phyloP scores from a whole-genome alignment of 1,140 invertebrate species.

The Bilobella aurantiaca region DNA sequence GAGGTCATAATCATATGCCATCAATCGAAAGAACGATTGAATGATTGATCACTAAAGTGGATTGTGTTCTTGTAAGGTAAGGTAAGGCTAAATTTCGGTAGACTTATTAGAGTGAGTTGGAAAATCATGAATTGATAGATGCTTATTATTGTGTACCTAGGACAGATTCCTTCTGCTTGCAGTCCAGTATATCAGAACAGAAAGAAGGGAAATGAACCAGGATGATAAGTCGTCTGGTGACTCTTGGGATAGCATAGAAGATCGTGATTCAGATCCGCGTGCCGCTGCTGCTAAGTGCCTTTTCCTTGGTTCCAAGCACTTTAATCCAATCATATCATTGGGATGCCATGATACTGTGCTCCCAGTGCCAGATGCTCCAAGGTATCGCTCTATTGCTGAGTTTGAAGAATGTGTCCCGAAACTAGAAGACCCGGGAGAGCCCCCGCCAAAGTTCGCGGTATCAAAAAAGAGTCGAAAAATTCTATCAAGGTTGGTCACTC shows the following conservation, averaged over 20 bases:
- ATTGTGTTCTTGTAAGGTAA: no score
- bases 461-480: neutral
- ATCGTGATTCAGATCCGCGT: neutral
- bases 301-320: conserved; percentile 15
- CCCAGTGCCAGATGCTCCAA: conserved; percentile 8
- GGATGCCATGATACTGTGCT: neutral
- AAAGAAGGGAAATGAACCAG: neutral
- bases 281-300: conserved; percentile 4
- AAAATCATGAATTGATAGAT: no score
- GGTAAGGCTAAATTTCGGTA: no score
- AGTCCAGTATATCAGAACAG: no score
- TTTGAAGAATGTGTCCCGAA: conserved; percentile 16
- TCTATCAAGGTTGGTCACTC: neutral
- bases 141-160: no score
- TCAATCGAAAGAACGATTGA: no score
- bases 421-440: conserved; percentile 3
- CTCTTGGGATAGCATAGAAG: neutral
- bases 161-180: no score
- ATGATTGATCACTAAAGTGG: no score
- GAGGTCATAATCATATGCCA: no score
- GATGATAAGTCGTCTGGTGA: neutral
- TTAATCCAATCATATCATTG: conserved; percentile 17
- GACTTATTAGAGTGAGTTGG: no score
- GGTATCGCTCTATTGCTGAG: conserved; percentile 17
- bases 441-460: neutral